Base-by-base conservation (phyloP, 2,113 vertebrate species). In the Calyptomena viridis region DNA sequence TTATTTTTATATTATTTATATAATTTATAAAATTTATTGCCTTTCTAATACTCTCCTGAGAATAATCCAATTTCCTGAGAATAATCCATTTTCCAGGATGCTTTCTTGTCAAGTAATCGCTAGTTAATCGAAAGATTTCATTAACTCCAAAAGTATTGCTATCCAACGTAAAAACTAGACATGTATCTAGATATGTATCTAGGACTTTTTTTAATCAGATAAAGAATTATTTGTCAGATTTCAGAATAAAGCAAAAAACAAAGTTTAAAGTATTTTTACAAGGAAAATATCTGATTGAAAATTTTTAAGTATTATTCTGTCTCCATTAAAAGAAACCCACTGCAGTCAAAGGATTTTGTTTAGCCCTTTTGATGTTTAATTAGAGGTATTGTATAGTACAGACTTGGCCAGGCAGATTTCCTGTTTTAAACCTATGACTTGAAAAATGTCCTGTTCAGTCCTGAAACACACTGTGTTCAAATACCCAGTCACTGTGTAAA, bases 391-490 rank as follows among this genome's bases (percentile, higher is more conserved):
- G 56, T 92, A 86, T 92, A 92, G 86, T 31, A 67, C 60, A 86
- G 56, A 59, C 52, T 92, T 81, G 55, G 52, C 52, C 72, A 78
- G 72, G 47, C 78, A 59, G 68, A 78, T 47, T 94, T 95, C 63
- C 55, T 39, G 0, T 67, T 77, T 81, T 77, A 83, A 92, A 73
- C 30, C 52, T 31, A 63, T 96, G 93, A 97, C 69, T 52, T 89
- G 56, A 89, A 95, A 96, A 78, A 95, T 94, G 94, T 92, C 56
- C 80, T 77, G 53, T 55, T 86, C 55, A n/a, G 58, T 80, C 25
- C 59, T 52, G 56, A 90, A 68, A 93, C 33, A 58, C 12, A 58
- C 23, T 23, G 55, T 55, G 67, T 89, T 84, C 72, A 78, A 42
- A 77, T 72, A 80, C 39, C 53, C 75, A 52, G 33, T 35, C 14